A percentile compares a stretch with the other conserved stretches of the same genome.
Evolutionary conservation across 2,797 vertebrate genomes (phyloP).

Genomic region (Thripadectes ignobilis): DNA sequence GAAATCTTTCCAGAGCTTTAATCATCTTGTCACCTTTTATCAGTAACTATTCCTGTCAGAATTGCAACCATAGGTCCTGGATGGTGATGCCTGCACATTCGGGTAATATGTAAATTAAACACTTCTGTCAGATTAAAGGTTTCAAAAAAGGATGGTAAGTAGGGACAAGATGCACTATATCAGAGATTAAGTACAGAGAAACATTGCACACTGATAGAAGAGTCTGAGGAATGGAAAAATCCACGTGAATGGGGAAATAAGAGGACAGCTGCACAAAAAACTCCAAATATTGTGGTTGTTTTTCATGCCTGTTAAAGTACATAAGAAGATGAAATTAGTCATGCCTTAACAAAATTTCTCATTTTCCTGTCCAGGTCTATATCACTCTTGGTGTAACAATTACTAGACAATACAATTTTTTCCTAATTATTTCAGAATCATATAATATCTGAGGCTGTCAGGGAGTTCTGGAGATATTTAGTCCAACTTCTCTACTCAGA

Average conservation of each 20-base stretch:
- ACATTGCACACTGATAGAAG: neutral
- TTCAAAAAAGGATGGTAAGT: neutral
- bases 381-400: neutral
- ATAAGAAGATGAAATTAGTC: neutral
- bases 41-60: neutral
- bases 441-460: neutral
- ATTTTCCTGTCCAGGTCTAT: neutral
- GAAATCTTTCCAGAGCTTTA: neutral
- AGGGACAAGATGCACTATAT: neutral
- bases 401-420: neutral
- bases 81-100: neutral
- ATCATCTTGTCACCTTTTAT: neutral
- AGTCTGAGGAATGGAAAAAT: neutral
- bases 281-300: neutral
- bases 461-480: neutral
- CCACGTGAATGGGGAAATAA: neutral
- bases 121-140: neutral
- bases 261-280: neutral
- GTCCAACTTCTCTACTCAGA: neutral
- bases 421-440: neutral
- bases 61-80: neutral
- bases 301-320: neutral
- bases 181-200: neutral
- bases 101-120: neutral
- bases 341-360: neutral